Conservation (phyloP, 2,113 vertebrate genomes). For the Neolamprologus modestus region DNA sequence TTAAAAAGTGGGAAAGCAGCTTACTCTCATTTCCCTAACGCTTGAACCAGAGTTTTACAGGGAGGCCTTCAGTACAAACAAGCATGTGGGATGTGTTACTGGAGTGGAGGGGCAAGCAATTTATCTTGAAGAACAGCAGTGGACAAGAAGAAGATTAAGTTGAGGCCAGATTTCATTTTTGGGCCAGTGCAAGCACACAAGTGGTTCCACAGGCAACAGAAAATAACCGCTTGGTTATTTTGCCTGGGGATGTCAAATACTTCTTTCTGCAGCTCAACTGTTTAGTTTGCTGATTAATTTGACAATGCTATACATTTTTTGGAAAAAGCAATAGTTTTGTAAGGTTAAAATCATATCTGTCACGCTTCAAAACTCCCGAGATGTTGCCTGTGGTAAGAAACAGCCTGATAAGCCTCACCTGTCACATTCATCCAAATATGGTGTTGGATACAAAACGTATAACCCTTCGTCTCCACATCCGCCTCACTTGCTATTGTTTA, state of each 20-base stretch:
- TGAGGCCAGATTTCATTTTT: slow-evolving; percentile 13
- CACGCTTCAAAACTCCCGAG: background rate
- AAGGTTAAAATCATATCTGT: background rate
- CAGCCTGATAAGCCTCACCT: slow-evolving; percentile 32
- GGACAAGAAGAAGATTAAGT: background rate
- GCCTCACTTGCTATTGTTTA: slow-evolving; percentile 58
- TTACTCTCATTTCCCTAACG: background rate
- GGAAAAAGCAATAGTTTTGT: background rate
- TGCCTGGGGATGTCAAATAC: background rate
- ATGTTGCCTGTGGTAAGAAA: background rate
- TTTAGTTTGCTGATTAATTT: background rate
- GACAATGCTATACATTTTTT: background rate
- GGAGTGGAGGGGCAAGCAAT: background rate
- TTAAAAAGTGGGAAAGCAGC: background rate
- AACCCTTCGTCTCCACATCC: slow-evolving; percentile 8
- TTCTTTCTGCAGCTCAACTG: background rate
- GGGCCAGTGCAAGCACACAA: background rate
- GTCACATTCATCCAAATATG: slow-evolving; percentile 48
- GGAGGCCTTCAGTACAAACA: slow-evolving; percentile 5
- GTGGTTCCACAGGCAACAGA: background rate
- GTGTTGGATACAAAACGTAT: slow-evolving; percentile 17
- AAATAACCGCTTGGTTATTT: background rate
- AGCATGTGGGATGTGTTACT: background rate
- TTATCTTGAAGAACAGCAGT: background rate
- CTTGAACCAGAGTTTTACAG: background rate